Evolutionary conservation across 1,140 invertebrate species (phyloP).

Genomic region (Sinonovacula constricta): DNA sequence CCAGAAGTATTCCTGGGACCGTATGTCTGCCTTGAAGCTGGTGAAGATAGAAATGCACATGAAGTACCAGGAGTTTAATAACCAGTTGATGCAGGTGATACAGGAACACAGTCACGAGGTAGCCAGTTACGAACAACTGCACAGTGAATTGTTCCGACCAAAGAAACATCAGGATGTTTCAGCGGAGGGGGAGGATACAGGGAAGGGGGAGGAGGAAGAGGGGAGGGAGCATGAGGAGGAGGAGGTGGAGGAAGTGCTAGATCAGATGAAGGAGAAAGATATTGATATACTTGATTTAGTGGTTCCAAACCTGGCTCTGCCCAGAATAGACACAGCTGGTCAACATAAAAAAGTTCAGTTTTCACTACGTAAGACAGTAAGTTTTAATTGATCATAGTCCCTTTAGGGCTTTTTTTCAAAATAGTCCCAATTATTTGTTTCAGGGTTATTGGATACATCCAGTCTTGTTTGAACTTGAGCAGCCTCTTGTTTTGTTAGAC

Average conservation of each 20-base stretch:
- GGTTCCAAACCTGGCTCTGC: slow-evolving; percentile 39
- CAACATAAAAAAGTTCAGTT: slow-evolving; percentile 48
- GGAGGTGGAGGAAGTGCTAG: slow-evolving; percentile 21
- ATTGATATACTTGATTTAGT: slow-evolving; percentile 35
- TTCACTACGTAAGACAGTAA: slow-evolving; percentile 45
- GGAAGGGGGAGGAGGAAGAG: not conserved
- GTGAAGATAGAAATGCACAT: slow-evolving; percentile 47
- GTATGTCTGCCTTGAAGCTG: slow-evolving; percentile 21
- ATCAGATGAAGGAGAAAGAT: slow-evolving; percentile 47
- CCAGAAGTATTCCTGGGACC: slow-evolving; percentile 34
- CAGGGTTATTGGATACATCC: no score
- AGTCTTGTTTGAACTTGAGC: no score
- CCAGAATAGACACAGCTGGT: slow-evolving; percentile 36
- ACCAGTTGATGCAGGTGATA: slow-evolving; percentile 17
- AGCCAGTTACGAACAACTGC: slow-evolving; percentile 45
- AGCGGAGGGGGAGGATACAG: not conserved
- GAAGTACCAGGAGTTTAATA: slow-evolving; percentile 34
- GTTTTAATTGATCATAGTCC: no score
- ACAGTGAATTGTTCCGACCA: slow-evolving; percentile 32
- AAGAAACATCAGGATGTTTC: slow-evolving; percentile 11
- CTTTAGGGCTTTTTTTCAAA: no score
- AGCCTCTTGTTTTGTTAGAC: no score
- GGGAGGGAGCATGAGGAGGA: slow-evolving; percentile 12
- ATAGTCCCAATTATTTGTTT: no score
- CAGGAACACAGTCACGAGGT: slow-evolving; percentile 35